phyloP scores from a whole-genome alignment of 2,113 vertebrate genomes.

The Brachirus orientalis region DNA sequence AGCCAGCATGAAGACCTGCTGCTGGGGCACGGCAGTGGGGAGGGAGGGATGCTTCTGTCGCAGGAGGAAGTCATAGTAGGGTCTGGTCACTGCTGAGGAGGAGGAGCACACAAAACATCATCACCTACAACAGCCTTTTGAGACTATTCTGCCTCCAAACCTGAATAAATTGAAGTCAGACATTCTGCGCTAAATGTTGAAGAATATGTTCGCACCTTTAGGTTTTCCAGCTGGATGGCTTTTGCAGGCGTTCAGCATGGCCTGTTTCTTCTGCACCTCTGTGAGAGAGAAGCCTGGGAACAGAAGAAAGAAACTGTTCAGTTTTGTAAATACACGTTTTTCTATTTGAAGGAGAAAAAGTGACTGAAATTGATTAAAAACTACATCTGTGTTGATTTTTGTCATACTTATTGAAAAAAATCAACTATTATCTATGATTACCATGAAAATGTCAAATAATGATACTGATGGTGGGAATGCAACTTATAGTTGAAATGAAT shows the following conservation, averaged over 20 bases:
- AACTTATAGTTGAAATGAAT: no score
- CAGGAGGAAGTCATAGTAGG: slow-evolving; percentile 92
- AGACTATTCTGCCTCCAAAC: no score
- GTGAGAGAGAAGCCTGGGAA: slow-evolving; percentile 91
- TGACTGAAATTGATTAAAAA: no score
- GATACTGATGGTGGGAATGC: no score
- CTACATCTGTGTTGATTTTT: no score
- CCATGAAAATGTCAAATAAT: no score
- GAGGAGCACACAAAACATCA: neutral
- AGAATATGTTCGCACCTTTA: slow-evolving; percentile 83
- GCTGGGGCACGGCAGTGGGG: slow-evolving; percentile 87
- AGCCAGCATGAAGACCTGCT: slow-evolving; percentile 92
- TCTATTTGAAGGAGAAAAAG: neutral
- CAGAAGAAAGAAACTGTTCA: slow-evolving; percentile 4
- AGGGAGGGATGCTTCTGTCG: slow-evolving; percentile 91
- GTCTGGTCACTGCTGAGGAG: slow-evolving; percentile 84
- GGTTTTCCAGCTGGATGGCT: slow-evolving; percentile 89
- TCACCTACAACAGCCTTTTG: neutral
- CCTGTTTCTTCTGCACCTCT: slow-evolving; percentile 94
- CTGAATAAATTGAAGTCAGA: no score
- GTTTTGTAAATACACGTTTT: neutral
- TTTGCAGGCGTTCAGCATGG: slow-evolving; percentile 93
- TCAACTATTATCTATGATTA: no score
- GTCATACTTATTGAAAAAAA: no score
- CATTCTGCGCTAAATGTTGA: neutral